These are phyloP conservation scores for Dendrocincla fuliginosa DNA, from an alignment of 2,797 vertebrate genomes.

Conservation along the genomic window DNA sequence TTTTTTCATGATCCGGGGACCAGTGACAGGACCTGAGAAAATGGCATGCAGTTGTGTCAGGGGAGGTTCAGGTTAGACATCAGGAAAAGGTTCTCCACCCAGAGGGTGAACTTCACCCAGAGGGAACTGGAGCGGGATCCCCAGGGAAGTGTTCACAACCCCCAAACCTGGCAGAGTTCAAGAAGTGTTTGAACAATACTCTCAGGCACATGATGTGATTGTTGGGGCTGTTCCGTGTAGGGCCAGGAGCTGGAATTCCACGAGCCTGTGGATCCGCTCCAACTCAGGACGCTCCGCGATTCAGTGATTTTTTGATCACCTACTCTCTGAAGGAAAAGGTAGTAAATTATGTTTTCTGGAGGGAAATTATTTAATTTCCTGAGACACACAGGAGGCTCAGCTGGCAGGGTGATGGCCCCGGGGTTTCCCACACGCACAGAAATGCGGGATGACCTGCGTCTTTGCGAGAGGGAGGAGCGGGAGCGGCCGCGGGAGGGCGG, in stretches of 20 bases:
- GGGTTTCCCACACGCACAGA: background rate
- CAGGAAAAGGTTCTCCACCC: background rate
- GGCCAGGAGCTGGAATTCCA: background rate
- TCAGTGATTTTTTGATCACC: background rate
- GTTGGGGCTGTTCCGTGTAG: background rate
- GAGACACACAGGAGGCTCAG: background rate
- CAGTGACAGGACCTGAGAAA: background rate
- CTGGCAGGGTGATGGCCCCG: background rate
- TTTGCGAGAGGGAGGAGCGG: fast-evolving
- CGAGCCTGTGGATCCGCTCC: background rate
- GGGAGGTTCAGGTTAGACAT: background rate
- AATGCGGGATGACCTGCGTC: fast-evolving
- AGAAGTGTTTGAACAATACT: background rate
- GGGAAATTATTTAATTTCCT: background rate
- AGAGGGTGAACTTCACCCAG: too few species aligned
- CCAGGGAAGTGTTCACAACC: background rate
- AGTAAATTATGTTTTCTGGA: background rate
- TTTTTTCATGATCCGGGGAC: background rate
- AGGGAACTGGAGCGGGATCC: background rate
- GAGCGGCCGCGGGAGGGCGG: conserved; percentile 52
- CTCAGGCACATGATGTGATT: background rate
- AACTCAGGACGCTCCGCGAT: background rate
- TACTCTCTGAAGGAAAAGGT: background rate
- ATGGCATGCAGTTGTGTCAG: background rate
- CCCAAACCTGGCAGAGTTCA: background rate